Evolutionary conservation across 2,797 vertebrate genomes (phyloP).

Genomic region (Tachyglossus aculeatus): DNA sequence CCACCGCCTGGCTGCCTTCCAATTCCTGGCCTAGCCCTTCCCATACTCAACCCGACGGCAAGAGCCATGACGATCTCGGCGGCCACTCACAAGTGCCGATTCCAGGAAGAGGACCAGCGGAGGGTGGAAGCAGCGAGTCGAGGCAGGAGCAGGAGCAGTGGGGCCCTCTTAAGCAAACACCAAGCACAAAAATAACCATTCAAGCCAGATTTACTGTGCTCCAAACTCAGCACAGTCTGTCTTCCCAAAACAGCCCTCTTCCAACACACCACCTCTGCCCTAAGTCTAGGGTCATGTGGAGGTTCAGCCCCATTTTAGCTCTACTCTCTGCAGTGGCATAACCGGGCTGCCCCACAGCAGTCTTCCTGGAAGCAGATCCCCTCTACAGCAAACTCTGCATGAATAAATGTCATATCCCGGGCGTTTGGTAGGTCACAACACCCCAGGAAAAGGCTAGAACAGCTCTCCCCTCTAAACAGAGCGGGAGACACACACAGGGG

Average conservation of each 20-base stretch:
- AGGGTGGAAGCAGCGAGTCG: constrained; percentile 16
- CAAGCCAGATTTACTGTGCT: constrained; percentile 37
- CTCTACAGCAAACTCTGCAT: background rate
- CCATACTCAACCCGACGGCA: background rate
- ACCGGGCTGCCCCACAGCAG: constrained; percentile 17
- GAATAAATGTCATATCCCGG: background rate
- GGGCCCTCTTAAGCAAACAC: constrained; percentile 31
- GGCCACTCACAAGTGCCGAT: background rate
- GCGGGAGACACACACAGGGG: no score
- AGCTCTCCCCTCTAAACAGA: no score
- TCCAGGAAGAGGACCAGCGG: constrained; percentile 24
- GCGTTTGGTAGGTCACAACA: no score
- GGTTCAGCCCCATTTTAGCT: constrained; percentile 6
- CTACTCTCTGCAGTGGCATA: background rate
- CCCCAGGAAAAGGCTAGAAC: no score
- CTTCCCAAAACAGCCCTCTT: constrained; percentile 7
- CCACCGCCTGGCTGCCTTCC: no score
- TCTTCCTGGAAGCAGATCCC: background rate
- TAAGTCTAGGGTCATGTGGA: background rate
- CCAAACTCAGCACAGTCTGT: background rate
- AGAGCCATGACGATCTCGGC: background rate
- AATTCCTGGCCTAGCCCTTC: no score
- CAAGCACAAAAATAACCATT: constrained; percentile 45
- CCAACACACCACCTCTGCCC: constrained; percentile 25
- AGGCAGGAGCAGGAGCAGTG: background rate